phyloP scores from a whole-genome alignment of 2,797 vertebrate species.

The Sphaeramia orbicularis region DNA sequence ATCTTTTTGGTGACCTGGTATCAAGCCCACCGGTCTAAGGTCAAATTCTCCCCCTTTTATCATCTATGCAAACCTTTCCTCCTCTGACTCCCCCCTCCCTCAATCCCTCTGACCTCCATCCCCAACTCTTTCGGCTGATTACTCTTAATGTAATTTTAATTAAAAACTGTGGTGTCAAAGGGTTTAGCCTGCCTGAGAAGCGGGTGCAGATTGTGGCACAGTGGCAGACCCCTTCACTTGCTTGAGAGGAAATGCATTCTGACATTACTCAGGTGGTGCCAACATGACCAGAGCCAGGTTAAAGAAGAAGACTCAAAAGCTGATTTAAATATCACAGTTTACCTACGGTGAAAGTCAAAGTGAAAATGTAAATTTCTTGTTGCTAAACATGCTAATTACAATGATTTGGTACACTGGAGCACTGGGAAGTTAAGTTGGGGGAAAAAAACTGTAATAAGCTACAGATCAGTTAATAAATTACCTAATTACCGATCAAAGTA shows the following conservation, averaged over 20 bases:
- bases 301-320: constrained; percentile 83
- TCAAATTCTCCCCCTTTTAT: constrained; percentile 1
- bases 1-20: constrained; percentile 81
- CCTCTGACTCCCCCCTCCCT: constrained; percentile 39
- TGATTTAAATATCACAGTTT: constrained; percentile 43
- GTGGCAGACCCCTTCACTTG: constrained; percentile 96
- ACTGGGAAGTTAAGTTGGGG: too few species aligned
- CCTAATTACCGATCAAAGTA: too few species aligned
- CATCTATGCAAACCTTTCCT: constrained; percentile 83
- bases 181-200: constrained; percentile 99
- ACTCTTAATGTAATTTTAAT: constrained; percentile 99
- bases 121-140: constrained; percentile 97
- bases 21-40: constrained; percentile 34
- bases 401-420: too few species aligned
- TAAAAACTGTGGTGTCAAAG: constrained; percentile 99
- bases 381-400: too few species aligned
- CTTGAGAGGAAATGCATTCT: constrained; percentile 98
- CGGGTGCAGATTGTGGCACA: constrained; percentile 98
- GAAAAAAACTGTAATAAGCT: too few species aligned
- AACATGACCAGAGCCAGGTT: constrained; percentile 88
- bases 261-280: constrained; percentile 88
- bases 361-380: neutral
- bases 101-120: constrained; percentile 63
- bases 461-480: too few species aligned
- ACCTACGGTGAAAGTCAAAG: constrained; percentile 14